These are phyloP conservation scores for Cynocephalus volans DNA, from an alignment of 2,113 vertebrate species.

Conservation along the genomic window DNA sequence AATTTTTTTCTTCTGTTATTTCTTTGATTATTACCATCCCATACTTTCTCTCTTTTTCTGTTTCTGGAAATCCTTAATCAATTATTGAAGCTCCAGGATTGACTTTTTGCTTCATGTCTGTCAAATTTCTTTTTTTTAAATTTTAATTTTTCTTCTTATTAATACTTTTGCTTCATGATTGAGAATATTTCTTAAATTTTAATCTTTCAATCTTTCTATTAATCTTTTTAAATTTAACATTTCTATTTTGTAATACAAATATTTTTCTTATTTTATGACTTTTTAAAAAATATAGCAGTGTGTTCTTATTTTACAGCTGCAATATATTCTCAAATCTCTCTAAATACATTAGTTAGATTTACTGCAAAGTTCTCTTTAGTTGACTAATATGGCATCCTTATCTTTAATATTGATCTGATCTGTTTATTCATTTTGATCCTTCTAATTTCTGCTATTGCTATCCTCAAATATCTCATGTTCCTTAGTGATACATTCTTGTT, in stretches of 20 bases:
- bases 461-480: neutral
- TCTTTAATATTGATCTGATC: neutral
- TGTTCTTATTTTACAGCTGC: neutral
- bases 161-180: neutral
- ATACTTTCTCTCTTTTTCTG: neutral
- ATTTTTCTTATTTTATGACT: neutral
- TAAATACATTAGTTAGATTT: slow-evolving; percentile 23
- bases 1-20: neutral
- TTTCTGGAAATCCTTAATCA: neutral
- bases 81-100: neutral
- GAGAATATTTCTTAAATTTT: neutral
- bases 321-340: neutral
- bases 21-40: neutral
- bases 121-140: slow-evolving; percentile 23
- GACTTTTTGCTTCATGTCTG: neutral
- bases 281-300: neutral
- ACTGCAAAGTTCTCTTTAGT: neutral
- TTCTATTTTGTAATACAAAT: neutral
- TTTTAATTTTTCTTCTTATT: neutral
- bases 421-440: neutral
- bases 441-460: neutral
- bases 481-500: neutral
- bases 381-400: neutral
- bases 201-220: neutral
- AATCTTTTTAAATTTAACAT: neutral